Evolutionary conservation across 2,113 vertebrate species (phyloP).

Genomic region (Labrus mixtus): DNA sequence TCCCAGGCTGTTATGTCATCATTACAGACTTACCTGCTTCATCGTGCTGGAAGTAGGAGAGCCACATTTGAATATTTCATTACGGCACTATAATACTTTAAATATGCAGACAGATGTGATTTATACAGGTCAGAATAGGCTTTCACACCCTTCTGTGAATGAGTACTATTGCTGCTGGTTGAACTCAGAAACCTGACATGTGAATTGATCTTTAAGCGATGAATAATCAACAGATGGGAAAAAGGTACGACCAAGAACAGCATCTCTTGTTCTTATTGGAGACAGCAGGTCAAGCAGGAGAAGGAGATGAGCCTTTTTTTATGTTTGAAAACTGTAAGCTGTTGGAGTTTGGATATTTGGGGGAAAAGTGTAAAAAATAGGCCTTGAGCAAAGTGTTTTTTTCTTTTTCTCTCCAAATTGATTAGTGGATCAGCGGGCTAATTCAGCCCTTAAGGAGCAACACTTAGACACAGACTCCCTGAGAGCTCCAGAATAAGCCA

Average conservation of each 20-base stretch:
- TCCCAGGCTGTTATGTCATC: conserved; percentile 70
- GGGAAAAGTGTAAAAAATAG: conserved; percentile 29
- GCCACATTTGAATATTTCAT: conserved; percentile 80
- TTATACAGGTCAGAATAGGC: conserved; percentile 69
- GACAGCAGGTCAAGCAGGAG: background rate
- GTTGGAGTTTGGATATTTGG: conserved; percentile 4
- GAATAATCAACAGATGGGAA: conserved; percentile 55
- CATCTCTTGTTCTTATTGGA: conserved; percentile 1
- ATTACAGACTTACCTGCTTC: conserved; percentile 69
- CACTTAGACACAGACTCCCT: conserved; percentile 68
- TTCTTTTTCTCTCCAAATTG: conserved; percentile 79
- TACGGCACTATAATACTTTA: conserved; percentile 74
- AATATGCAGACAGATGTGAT: conserved; percentile 73
- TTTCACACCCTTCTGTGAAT: conserved; percentile 51
- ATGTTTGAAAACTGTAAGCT: conserved; percentile 1
- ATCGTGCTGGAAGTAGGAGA: conserved; percentile 27
- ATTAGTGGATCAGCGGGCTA: conserved; percentile 82
- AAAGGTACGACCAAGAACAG: background rate
- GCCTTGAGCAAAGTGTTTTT: conserved; percentile 50
- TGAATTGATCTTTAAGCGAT: conserved; percentile 43
- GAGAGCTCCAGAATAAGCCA: conserved; percentile 63
- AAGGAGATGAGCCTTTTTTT: background rate
- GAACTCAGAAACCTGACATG: conserved; percentile 56
- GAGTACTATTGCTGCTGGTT: conserved; percentile 58
- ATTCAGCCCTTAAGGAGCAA: conserved; percentile 74